Percentiles rank a stretch among this genome's conserved stretches.
Conservation (phyloP, 2,888 invertebrate genomes). For the Allacma fusca region DNA sequence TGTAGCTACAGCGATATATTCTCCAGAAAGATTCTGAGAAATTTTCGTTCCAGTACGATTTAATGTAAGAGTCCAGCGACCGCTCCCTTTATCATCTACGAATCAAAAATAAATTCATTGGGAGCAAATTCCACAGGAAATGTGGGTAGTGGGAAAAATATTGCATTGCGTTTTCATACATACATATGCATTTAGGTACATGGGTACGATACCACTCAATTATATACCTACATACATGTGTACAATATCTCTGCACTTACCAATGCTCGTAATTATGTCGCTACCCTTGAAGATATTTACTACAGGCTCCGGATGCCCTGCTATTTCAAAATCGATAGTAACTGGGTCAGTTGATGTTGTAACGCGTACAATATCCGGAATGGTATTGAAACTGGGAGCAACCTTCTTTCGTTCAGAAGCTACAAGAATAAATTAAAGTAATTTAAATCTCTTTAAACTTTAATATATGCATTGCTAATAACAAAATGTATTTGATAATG, state of each 20-base stretch:
- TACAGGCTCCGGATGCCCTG: conserved; percentile 66
- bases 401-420: conserved; percentile 47
- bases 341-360: conserved; percentile 43
- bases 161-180: too few species aligned
- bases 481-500: too few species aligned
- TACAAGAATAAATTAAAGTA: conserved; percentile 31
- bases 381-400: conserved; percentile 56
- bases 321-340: conserved; percentile 62
- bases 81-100: conserved; percentile 58
- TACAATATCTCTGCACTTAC: too few species aligned
- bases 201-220: too few species aligned
- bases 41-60: conserved; percentile 47
- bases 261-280: conserved; percentile 51
- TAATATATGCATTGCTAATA: too few species aligned
- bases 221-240: too few species aligned
- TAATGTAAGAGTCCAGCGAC: conserved; percentile 55
- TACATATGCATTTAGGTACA: too few species aligned
- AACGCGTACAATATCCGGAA: conserved; percentile 49
- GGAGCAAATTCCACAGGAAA: not conserved
- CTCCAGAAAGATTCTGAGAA: conserved; percentile 44
- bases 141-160: too few species aligned
- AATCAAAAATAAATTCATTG: conserved; percentile 11
- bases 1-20: conserved; percentile 56
- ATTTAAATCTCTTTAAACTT: not conserved
- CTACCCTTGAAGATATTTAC: conserved; percentile 66